Evolutionary conservation across 2,888 invertebrate genomes (phyloP).

Genomic region (Bombylius discolor): DNA sequence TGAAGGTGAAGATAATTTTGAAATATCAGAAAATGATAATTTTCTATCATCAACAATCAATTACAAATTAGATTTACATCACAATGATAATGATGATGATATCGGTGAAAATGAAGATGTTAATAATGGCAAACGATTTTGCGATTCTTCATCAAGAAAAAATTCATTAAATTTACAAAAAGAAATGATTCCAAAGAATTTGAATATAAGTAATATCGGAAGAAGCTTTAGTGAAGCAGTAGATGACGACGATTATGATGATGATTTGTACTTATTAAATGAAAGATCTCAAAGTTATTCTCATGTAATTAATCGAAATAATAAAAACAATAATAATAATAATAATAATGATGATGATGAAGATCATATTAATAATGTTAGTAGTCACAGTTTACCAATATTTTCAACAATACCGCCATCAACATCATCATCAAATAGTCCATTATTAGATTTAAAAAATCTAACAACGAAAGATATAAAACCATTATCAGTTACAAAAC

Average conservation of each 20-base stretch:
- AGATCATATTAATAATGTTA: conserved; percentile 7
- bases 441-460: not conserved
- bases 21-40: conserved; percentile 3
- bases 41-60: conserved; percentile 1
- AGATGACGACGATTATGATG: conserved; percentile 10
- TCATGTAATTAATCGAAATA: conserved; percentile 4
- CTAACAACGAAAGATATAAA: not conserved
- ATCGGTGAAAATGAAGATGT: too few species aligned
- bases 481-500: conserved; percentile 7
- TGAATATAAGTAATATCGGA: conserved; percentile 14
- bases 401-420: not conserved
- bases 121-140: too few species aligned
- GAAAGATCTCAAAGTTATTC: conserved; percentile 12
- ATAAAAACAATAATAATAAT: not conserved
- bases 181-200: conserved; percentile 3
- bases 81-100: not conserved
- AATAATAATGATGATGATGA: not conserved
- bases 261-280: conserved; percentile 9
- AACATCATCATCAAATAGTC: not conserved
- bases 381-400: conserved; percentile 9
- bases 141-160: too few species aligned
- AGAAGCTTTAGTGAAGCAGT: conserved; percentile 17
- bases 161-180: too few species aligned
- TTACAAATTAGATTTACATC: conserved; percentile 2
- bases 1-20: not conserved